Conservation (phyloP, 1,140 invertebrate species). For the Psilanteris sp. region DNA sequence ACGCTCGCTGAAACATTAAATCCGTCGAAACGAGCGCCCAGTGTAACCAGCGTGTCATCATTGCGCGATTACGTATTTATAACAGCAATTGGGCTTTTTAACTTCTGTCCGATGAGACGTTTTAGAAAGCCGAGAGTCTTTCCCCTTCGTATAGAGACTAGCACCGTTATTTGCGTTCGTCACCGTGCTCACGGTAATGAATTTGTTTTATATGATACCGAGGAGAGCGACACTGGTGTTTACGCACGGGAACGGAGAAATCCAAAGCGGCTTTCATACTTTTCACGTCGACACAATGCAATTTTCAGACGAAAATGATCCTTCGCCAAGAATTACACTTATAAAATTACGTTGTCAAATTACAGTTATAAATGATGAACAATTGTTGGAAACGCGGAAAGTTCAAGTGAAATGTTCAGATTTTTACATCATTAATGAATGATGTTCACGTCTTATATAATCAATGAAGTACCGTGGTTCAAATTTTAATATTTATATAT, state of each 20-base stretch:
- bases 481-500: too few relatives aligned
- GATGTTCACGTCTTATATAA: not conserved
- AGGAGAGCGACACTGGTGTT: slow-evolving; percentile 11
- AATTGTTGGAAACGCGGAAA: slow-evolving; percentile 1
- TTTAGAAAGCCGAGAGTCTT: slow-evolving; percentile 31
- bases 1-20: slow-evolving; percentile 45
- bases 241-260: slow-evolving; percentile 28
- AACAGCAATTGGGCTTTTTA: slow-evolving; percentile 49
- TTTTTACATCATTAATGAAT: not conserved
- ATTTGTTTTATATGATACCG: slow-evolving; percentile 53
- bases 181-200: slow-evolving; percentile 32
- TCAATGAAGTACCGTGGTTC: not conserved
- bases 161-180: slow-evolving; percentile 48
- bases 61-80: slow-evolving; percentile 55
- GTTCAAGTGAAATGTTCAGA: not conserved
- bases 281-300: slow-evolving; percentile 35
- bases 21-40: slow-evolving; percentile 37
- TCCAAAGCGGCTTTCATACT: slow-evolving; percentile 19
- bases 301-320: slow-evolving; percentile 19
- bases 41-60: slow-evolving; percentile 52
- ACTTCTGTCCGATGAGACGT: slow-evolving; percentile 41
- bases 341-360: slow-evolving; percentile 22
- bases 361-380: slow-evolving; percentile 25
- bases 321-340: slow-evolving; percentile 5
- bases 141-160: slow-evolving; percentile 13